phyloP scores from a whole-genome alignment of 2,888 invertebrate genomes.

The Diarsia mendica region DNA sequence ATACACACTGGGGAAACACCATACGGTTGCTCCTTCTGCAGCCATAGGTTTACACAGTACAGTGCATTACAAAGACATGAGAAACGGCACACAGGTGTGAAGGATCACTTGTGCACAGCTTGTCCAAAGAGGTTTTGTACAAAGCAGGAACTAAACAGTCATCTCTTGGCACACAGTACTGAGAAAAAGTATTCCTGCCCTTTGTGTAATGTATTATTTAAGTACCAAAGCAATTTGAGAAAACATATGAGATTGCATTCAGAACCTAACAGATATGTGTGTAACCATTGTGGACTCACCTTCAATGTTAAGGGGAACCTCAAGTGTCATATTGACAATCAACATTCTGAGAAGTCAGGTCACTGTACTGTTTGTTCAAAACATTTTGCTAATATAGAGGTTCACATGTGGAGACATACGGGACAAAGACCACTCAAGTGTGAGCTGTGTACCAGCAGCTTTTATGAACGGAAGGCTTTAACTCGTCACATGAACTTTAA shows the following conservation, averaged over 20 bases:
- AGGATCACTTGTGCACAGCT: constrained; percentile 74
- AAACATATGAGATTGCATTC: constrained; percentile 86
- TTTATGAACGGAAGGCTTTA: constrained; percentile 77
- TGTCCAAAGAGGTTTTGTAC: constrained; percentile 82
- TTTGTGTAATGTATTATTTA: constrained; percentile 85
- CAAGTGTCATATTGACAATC: constrained; percentile 87
- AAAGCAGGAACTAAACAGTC: constrained; percentile 80
- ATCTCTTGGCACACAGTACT: constrained; percentile 77
- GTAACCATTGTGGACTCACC: constrained; percentile 82
- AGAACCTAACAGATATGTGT: constrained; percentile 78
- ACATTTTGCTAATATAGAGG: constrained; percentile 88
- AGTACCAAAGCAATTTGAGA: constrained; percentile 87
- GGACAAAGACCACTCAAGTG: constrained; percentile 86
- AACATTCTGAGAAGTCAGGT: constrained; percentile 90
- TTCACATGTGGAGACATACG: constrained; percentile 89
- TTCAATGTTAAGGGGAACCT: constrained; percentile 88
- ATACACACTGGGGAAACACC: constrained; percentile 85
- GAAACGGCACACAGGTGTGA: constrained; percentile 77
- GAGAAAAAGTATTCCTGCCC: constrained; percentile 80
- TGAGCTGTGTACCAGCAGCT: constrained; percentile 81
- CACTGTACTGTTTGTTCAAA: constrained; percentile 87
- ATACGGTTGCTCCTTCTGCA: constrained; percentile 79
- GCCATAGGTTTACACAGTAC: constrained; percentile 78
- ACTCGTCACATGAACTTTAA: constrained; percentile 83
- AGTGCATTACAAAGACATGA: constrained; percentile 79